Percentiles rank a stretch among this genome's conserved stretches.
phyloP scores from a whole-genome alignment of 2,113 vertebrate species.

The Deroptyus accipitrinus region DNA sequence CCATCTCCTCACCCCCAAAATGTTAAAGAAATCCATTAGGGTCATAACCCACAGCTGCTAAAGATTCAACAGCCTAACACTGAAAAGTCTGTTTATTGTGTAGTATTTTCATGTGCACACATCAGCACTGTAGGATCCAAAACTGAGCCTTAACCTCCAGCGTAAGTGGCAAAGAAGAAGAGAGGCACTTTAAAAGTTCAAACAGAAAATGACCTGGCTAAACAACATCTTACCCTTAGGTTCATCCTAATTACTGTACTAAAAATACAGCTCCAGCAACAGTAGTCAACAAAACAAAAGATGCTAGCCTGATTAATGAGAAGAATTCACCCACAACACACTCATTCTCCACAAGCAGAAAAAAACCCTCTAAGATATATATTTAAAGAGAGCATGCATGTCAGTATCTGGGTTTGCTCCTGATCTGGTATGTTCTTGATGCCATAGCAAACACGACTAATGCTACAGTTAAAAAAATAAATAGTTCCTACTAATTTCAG shows the following conservation, averaged over 20 bases:
- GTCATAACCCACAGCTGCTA: not conserved
- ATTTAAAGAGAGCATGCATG: not conserved
- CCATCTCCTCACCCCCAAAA: rapidly evolving
- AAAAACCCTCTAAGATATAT: not conserved
- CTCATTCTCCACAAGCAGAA: rapidly evolving
- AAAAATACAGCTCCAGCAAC: not conserved
- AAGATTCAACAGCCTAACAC: rapidly evolving
- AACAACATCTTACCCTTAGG: rapidly evolving
- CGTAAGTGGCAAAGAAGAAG: not conserved
- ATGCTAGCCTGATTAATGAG: not conserved
- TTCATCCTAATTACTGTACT: not conserved
- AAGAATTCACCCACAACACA: not conserved
- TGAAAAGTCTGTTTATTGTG: not conserved
- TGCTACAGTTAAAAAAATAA: not conserved
- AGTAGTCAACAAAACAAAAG: not conserved
- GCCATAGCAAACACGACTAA: not conserved
- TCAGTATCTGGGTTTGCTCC: not conserved
- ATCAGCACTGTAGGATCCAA: not conserved
- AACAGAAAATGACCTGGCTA: not conserved
- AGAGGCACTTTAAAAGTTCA: not conserved
- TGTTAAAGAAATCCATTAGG: not conserved
- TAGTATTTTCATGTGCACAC: not conserved
- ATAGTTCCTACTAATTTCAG: not conserved
- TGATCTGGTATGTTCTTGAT: not conserved
- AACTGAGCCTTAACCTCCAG: not conserved